Percentiles rank a stretch among this genome's conserved stretches.
These are phyloP conservation scores for Gallinago undulata DNA, from an alignment of 2,113 vertebrate genomes.

Conservation along the genomic window DNA sequence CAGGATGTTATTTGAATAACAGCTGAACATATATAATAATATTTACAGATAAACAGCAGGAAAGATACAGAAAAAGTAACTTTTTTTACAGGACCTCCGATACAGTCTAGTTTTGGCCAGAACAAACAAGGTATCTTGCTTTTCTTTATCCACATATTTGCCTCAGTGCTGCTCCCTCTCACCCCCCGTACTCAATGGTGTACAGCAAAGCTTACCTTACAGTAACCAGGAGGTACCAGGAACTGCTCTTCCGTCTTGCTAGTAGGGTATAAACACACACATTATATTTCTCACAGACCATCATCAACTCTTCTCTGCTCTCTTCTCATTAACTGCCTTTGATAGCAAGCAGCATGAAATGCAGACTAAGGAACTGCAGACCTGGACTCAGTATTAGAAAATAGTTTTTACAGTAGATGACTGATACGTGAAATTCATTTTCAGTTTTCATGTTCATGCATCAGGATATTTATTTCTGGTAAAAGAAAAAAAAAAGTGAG, in stretches of 20 bases:
- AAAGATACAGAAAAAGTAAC: not conserved
- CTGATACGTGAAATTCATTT: not conserved
- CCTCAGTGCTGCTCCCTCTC: too few relatives aligned
- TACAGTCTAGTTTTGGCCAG: not conserved
- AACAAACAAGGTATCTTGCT: not conserved
- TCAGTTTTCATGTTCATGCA: not conserved
- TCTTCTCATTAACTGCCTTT: not conserved
- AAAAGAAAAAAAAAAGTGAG: not conserved
- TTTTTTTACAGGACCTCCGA: not conserved
- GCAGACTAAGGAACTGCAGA: not conserved
- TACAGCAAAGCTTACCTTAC: too few relatives aligned
- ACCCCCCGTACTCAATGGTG: too few relatives aligned
- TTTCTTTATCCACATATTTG: not conserved
- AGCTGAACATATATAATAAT: not conserved
- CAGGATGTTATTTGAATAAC: not conserved
- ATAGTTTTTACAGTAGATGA: not conserved
- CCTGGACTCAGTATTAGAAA: not conserved
- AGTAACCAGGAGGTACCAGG: too few relatives aligned
- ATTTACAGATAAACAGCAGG: not conserved
- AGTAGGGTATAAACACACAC: too few relatives aligned
- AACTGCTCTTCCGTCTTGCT: too few relatives aligned
- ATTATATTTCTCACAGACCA: not conserved
- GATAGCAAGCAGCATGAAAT: not conserved
- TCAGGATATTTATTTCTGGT: not conserved
- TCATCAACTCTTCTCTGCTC: not conserved